Evolutionary conservation across 1,140 invertebrate species (phyloP).

Genomic region (Eupristina koningsbergeri): DNA sequence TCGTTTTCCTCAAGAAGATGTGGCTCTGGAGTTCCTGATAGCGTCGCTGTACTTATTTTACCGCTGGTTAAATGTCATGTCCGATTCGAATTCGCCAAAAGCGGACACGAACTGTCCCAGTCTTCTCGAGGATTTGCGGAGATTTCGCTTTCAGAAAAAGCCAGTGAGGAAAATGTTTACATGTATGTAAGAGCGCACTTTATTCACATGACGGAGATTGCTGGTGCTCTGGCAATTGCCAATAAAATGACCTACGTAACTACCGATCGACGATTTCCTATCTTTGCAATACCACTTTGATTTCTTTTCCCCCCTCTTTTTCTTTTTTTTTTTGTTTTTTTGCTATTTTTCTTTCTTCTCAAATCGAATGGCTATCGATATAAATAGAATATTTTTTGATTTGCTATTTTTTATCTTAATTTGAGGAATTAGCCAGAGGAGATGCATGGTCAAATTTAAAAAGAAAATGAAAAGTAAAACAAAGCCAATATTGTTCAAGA

Average conservation of each 20-base stretch:
- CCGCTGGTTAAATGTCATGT: slow-evolving; percentile 59
- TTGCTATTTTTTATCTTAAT: no score
- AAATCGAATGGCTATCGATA: no score
- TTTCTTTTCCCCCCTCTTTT: no score
- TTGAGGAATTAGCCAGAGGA: no score
- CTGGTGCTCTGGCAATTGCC: background rate
- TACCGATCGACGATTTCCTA: no score
- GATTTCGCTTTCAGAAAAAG: slow-evolving; percentile 68
- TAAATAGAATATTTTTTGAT: no score
- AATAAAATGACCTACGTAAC: background rate
- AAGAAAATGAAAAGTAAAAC: no score
- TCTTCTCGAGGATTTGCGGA: slow-evolving; percentile 60
- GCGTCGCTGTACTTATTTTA: slow-evolving; percentile 43
- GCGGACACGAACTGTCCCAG: slow-evolving; percentile 60
- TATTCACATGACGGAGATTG: background rate
- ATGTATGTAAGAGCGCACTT: slow-evolving; percentile 65
- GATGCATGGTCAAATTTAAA: no score
- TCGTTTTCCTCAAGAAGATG: slow-evolving; percentile 8
- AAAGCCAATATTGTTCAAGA: no score
- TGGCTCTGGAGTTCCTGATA: slow-evolving; percentile 2
- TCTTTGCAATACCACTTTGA: background rate
- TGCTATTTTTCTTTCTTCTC: no score
- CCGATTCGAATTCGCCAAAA: slow-evolving; percentile 63
- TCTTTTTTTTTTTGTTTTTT: no score
- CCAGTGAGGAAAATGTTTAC: slow-evolving; percentile 62